phyloP scores from a whole-genome alignment of 2,797 vertebrate species.

The Arnoldichthys spilopterus region DNA sequence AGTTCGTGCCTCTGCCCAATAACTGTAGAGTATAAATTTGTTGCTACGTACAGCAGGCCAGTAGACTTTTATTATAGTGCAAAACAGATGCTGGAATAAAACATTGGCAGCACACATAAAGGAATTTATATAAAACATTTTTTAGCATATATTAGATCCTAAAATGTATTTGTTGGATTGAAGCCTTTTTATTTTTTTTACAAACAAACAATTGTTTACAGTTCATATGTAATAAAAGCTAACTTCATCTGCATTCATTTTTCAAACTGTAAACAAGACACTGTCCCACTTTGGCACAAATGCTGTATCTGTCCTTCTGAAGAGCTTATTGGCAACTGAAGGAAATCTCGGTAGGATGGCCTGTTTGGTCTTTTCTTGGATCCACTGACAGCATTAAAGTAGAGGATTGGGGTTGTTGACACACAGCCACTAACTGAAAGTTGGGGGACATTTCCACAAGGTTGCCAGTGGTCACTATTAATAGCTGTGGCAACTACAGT shows the following conservation, averaged over 20 bases:
- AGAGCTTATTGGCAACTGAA: neutral
- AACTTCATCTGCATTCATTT: too few relatives aligned
- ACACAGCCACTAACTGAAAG: neutral
- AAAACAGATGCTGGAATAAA: neutral
- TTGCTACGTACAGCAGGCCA: slow-evolving; percentile 46
- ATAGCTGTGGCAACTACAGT: slow-evolving; percentile 11
- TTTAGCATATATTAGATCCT: too few relatives aligned
- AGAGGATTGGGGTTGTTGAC: neutral
- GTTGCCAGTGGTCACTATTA: slow-evolving; percentile 4
- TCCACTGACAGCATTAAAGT: neutral
- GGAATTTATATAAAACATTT: too few relatives aligned
- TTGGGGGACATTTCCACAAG: neutral
- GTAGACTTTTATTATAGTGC: neutral
- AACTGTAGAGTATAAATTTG: slow-evolving; percentile 24
- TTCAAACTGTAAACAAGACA: neutral
- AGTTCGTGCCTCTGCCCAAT: slow-evolving; percentile 47
- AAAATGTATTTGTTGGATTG: too few relatives aligned
- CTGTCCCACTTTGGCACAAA: neutral
- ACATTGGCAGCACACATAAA: neutral
- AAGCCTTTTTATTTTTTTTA: too few relatives aligned
- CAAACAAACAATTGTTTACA: too few relatives aligned
- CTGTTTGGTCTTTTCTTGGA: neutral
- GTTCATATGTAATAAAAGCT: too few relatives aligned
- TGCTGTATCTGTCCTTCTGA: neutral
- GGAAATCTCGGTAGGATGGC: neutral